Evolutionary conservation across 2,113 vertebrate species (phyloP).

Genomic region (Steatornis caripensis): DNA sequence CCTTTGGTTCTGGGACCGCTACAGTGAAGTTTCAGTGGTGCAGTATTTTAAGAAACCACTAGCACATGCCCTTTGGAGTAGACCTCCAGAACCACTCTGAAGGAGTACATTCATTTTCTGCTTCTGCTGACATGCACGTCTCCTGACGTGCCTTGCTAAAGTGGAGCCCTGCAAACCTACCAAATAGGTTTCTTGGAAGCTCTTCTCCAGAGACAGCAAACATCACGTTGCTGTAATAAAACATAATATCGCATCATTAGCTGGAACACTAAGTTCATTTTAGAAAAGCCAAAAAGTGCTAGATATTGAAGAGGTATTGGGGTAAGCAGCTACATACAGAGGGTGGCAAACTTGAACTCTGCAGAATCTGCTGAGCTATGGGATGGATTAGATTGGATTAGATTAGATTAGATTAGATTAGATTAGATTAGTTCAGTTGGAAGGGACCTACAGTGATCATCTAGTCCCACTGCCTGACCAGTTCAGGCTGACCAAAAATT

Average conservation of each 20-base stretch:
- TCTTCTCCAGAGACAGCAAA: neutral
- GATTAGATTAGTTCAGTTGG: neutral
- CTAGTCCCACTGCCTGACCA: neutral
- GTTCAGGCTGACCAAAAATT: neutral
- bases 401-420: neutral
- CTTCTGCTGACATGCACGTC: neutral
- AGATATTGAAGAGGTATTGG: neutral
- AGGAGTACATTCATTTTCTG: neutral
- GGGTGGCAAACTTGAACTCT: neutral
- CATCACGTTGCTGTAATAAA: neutral
- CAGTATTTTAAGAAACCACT: neutral
- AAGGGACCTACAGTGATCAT: neutral
- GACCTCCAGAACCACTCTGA: neutral
- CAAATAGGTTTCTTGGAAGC: neutral
- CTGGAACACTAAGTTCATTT: neutral
- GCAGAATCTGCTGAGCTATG: neutral
- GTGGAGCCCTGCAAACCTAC: neutral
- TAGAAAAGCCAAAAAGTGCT: neutral
- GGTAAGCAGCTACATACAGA: neutral
- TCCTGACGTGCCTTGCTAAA: neutral
- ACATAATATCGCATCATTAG: neutral
- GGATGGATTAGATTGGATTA: too few relatives aligned
- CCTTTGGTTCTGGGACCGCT: neutral
- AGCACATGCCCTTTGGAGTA: neutral
- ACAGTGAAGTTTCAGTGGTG: neutral